A percentile compares a stretch with the other conserved stretches of the same genome.
Evolutionary conservation across 2,888 invertebrate species (phyloP).

Genomic region (Pseudococcus longispinus): DNA sequence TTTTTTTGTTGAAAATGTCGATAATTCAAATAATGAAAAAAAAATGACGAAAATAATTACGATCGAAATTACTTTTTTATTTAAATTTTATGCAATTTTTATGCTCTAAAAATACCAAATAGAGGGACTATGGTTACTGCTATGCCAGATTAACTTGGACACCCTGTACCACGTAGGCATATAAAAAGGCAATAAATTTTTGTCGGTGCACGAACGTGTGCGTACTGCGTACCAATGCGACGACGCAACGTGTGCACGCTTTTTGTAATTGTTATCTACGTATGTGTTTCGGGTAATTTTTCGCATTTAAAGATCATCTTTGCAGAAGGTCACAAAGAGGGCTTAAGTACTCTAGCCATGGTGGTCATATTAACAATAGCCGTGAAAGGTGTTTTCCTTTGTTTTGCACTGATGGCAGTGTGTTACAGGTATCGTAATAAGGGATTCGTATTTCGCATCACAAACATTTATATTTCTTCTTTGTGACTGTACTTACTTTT

Average conservation of each 20-base stretch:
- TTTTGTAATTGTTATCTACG: background rate
- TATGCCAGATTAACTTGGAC: too few relatives aligned
- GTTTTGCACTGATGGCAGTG: constrained; percentile 92
- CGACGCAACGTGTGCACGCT: constrained; percentile 1
- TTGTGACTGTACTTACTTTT: constrained; percentile 65
- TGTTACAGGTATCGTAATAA: constrained; percentile 82
- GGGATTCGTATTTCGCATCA: constrained; percentile 43
- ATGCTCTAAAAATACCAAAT: too few relatives aligned
- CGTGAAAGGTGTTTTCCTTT: constrained; percentile 93
- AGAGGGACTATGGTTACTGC: too few relatives aligned
- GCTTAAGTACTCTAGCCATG: constrained; percentile 85
- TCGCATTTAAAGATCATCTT: constrained; percentile 55
- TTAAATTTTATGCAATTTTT: too few relatives aligned
- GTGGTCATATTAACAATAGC: constrained; percentile 91
- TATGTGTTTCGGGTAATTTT: constrained; percentile 25
- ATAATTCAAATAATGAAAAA: too few relatives aligned
- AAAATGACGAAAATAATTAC: too few relatives aligned
- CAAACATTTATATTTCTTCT: constrained; percentile 66
- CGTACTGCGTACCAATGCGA: background rate
- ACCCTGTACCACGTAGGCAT: background rate
- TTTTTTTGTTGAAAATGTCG: too few relatives aligned
- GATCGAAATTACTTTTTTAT: too few relatives aligned
- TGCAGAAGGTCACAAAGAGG: constrained; percentile 58
- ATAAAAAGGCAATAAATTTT: background rate
- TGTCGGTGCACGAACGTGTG: background rate